Evolutionary conservation across 35 echinoderm and acorn worm genomes (phyloP), one percentile per base, ranked within the genome.

Genomic region (Ptychodera flava): DNA sequence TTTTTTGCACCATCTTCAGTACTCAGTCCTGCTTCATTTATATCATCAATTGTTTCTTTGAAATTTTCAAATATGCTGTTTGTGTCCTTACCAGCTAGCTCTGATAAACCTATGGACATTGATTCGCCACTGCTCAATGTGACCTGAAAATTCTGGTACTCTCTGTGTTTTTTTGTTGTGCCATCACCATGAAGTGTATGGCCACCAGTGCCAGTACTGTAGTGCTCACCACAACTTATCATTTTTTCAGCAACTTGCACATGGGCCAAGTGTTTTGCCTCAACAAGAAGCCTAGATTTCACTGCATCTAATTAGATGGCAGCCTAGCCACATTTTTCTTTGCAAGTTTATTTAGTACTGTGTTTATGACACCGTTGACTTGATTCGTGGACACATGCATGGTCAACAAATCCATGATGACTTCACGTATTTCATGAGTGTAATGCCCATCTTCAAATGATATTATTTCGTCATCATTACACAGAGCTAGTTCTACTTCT

Each of bases 111-210:
- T 22, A 91, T 87, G 79, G 90, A 80, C 35, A 36, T 34, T 30
- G 31, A 35, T 82, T 77, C 77, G 14, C 90, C 90, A 80, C 88
- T 86, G 29, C 53, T 37, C 31, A 79, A 80, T n/a, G 91, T 88
- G 16, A 64, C 77, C 64, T 92, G 91, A 22, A 83, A 92, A 34
- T 88, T 88, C 35, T 92, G 91, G 38, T 82, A 91, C 36, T 88
- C 75, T 33, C 31, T 0, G 79, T 93, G 86, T 45, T 81, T 83
- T 87, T 81, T 93, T 14, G 91, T 93, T 34, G 91, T 93, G 28
- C 91, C 91, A 45, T 92, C 87, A 22, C 88, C 89, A 83, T 93
- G 87, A 2, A 93, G 79, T 16, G 1, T 36, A 36, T 29, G 29
- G 30, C 85, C 34, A 32, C 77, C 0, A 10, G 29, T 81, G 33